These are phyloP conservation scores for Callopanchax toddi DNA, from an alignment of 2,113 vertebrate species.

Conservation along the genomic window DNA sequence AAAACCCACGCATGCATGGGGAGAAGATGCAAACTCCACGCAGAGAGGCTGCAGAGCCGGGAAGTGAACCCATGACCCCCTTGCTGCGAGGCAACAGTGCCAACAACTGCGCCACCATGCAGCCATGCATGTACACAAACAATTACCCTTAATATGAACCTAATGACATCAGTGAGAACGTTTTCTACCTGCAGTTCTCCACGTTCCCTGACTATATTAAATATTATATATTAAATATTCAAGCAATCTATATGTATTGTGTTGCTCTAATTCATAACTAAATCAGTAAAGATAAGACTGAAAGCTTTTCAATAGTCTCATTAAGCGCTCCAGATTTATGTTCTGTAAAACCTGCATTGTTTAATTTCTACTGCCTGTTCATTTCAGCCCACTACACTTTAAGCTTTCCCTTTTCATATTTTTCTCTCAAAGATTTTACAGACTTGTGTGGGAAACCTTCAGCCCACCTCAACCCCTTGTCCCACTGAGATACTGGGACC, in stretches of 20 bases:
- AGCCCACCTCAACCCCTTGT: not conserved
- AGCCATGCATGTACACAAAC: no score
- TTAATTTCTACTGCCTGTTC: not conserved
- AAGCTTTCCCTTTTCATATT: not conserved
- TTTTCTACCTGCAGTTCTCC: no score
- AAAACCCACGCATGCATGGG: no score
- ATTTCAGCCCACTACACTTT: slow-evolving; percentile 3
- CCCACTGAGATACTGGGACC: not conserved
- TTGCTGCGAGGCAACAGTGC: no score
- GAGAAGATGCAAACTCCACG: no score
- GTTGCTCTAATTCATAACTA: not conserved
- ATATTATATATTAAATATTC: not conserved
- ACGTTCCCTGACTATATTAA: not conserved
- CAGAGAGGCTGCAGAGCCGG: no score
- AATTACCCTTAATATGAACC: no score
- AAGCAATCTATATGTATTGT: no score
- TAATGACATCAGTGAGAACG: no score
- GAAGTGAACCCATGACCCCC: no score
- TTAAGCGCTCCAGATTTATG: slow-evolving; percentile 1
- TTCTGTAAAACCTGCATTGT: not conserved
- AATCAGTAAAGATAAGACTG: not conserved
- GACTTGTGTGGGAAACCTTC: not conserved
- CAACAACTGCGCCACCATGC: no score
- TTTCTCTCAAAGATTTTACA: not conserved
- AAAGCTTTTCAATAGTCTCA: no score